A percentile compares a stretch with the other conserved stretches of the same genome.
phyloP scores from a whole-genome alignment of 37 sponge, comb jelly and placozoan genomes.

The Aphrocallistes beatrix region DNA sequence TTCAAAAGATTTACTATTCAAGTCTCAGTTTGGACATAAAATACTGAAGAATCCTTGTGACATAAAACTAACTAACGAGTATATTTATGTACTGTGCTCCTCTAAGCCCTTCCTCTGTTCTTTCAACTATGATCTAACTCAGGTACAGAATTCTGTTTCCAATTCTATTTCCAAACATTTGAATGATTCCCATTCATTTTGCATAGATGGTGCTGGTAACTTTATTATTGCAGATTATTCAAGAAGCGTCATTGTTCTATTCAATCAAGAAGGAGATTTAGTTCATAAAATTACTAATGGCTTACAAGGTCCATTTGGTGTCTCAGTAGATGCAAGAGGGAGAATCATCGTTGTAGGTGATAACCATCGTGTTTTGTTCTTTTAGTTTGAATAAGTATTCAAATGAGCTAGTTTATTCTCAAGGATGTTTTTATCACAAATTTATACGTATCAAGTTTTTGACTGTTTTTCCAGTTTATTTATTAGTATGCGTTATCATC shows the following conservation, averaged over 20 bases:
- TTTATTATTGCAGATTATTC: background rate
- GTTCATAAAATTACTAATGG: background rate
- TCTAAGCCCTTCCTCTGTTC: background rate
- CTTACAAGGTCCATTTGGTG: background rate
- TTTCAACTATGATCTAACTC: background rate
- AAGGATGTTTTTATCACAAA: too few species aligned
- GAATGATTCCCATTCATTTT: background rate
- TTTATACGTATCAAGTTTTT: too few species aligned
- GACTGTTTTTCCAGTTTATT: too few species aligned
- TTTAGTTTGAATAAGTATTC: too few species aligned
- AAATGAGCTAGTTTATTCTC: too few species aligned
- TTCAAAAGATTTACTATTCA: background rate
- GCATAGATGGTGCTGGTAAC: background rate
- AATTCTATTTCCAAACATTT: background rate
- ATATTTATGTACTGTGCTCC: background rate
- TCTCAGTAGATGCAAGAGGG: background rate
- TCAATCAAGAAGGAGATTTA: background rate
- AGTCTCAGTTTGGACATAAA: background rate
- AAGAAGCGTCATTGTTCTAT: background rate
- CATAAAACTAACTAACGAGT: background rate
- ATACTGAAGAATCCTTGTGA: background rate
- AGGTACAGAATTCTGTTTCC: too few species aligned
- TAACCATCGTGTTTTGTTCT: too few species aligned
- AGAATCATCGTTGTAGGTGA: slow-evolving; percentile 9
- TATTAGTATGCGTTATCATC: too few species aligned